Evolutionary conservation across 2,113 vertebrate genomes (phyloP).

Genomic region (Pedetes capensis): DNA sequence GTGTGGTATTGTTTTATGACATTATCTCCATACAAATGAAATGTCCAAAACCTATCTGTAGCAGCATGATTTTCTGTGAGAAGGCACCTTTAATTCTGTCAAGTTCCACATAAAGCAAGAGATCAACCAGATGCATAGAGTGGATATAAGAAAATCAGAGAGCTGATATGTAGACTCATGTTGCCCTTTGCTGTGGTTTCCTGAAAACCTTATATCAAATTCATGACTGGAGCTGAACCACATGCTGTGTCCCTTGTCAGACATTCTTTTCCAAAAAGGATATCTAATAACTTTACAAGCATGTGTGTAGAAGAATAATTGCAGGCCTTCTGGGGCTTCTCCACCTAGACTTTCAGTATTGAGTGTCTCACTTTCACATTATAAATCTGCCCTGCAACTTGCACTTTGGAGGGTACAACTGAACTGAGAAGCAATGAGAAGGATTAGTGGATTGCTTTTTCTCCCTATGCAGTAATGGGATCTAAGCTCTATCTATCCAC

Average conservation of each 20-base stretch:
- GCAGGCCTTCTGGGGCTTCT: conserved; percentile 62
- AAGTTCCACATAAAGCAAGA: background rate
- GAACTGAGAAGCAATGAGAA: conserved; percentile 63
- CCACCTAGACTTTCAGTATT: conserved; percentile 61
- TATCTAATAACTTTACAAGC: conserved; percentile 75
- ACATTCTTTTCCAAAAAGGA: conserved; percentile 70
- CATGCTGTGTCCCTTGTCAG: conserved; percentile 74
- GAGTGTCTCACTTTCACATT: conserved; percentile 70
- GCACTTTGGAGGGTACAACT: conserved; percentile 62
- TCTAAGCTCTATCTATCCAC: conserved; percentile 25
- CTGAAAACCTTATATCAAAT: conserved; percentile 73
- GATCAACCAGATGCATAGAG: conserved; percentile 40
- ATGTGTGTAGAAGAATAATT: conserved; percentile 72
- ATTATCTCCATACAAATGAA: background rate
- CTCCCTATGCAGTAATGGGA: background rate
- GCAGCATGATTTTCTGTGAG: background rate
- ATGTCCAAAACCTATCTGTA: background rate
- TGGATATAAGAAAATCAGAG: conserved; percentile 45
- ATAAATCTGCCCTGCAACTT: conserved; percentile 72
- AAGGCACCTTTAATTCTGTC: conserved; percentile 5
- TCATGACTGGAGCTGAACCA: conserved; percentile 64
- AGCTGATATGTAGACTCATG: conserved; percentile 49
- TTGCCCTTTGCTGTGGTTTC: conserved; percentile 59
- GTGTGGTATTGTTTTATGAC: background rate
- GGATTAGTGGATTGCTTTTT: conserved; percentile 7